Evolutionary conservation across 2,888 invertebrate genomes (phyloP), one percentile per base, ranked within the genome.

Genomic region (Drosophila affinis): DNA sequence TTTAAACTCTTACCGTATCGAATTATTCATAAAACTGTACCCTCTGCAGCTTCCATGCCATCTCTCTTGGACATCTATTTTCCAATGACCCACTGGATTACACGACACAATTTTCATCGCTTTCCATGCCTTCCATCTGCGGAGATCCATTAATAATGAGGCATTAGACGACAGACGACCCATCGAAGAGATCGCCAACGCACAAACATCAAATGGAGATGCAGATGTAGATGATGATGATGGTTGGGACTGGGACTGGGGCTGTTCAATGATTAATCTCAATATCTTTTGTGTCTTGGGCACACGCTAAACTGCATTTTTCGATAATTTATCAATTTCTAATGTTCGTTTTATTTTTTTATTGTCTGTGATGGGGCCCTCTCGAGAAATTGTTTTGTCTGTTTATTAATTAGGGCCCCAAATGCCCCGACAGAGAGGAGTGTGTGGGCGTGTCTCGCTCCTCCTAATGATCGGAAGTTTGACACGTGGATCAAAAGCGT

Each of bases 401-500:
- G 82, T 79, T 70, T 75, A 79, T 84, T 84, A 88, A 89, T 85
- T 85, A 88, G 89, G 75, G 72, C 53, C 70, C 61, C 57, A 44
- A 27, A 44, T 57, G 46, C 18, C 21, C 21, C 21, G 9, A 14
- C 46, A 48, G 77, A 83, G 75, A n/a, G n/a, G n/a, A 77, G 84
- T 77, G 87, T 88, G 74, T 72, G 70, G 52, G 62, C 51, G 62
- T 39, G n/a, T 52, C 45, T 29, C 44, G 3, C 21, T 21, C 76
- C 69, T 68, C 74, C 79, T 86, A 88, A 86, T 88, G 89, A 87
- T 86, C 89, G 85, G 85, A 86, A 86, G 85, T 88, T 86, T 83
- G 88, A 83, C 82, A 82, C 88, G 82, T 82, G 47, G 71, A 57
- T 56, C 45, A 18, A 39, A 12, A 44, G 71, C 71, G 74, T 78